Evolutionary conservation across 2,113 vertebrate genomes (phyloP), one percentile per base, ranked within the genome.

Genomic region (Labrus mixtus): DNA sequence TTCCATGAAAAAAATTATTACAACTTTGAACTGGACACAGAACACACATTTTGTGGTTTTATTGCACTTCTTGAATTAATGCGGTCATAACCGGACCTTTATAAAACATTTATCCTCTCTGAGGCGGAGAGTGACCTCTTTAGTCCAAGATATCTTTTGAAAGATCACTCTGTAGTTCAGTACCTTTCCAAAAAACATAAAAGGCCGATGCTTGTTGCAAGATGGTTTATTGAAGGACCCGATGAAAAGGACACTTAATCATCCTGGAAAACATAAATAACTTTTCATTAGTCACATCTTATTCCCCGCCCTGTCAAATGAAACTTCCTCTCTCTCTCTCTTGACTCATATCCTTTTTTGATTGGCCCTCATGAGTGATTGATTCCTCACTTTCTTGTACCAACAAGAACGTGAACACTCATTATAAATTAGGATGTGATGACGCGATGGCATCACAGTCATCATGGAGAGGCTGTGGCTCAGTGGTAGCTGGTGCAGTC

Each of bases 1-100:
- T 36, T 71, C 22, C 6, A 12, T 51, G 43, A 55, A 73, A 61
- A 20, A 1, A n/a, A n/a, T 0, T 62, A 64, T 66, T 59, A 69
- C 43, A 3, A 22, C 46, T 48, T 48, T 56, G 3, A 68, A 59
- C 45, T 22, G 48, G 58, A 29, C 43, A 63, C 10, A 20, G 29
- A 23, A 58, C 39, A 33, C 56, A 50, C 41, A 19, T 58, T 60
- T 58, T 29, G 6, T 56, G 56, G 13, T 56, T 9, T 29, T n/a
- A n/a, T n/a, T n/a, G n/a, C n/a, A n/a, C n/a, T n/a, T 45, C 29
- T 41, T 3, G 29, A 8, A 54, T 58, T 1, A 16, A 8, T 6
- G 10, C 45, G 11, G 9, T 41, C 8, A 39, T 12, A 29, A n/a
- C 58, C 9, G 22, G 17, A 59, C 37, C 20, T 72, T 33, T 22